Conservation (phyloP, 1,140 invertebrate genomes). For the Drosophila orena region DNA sequence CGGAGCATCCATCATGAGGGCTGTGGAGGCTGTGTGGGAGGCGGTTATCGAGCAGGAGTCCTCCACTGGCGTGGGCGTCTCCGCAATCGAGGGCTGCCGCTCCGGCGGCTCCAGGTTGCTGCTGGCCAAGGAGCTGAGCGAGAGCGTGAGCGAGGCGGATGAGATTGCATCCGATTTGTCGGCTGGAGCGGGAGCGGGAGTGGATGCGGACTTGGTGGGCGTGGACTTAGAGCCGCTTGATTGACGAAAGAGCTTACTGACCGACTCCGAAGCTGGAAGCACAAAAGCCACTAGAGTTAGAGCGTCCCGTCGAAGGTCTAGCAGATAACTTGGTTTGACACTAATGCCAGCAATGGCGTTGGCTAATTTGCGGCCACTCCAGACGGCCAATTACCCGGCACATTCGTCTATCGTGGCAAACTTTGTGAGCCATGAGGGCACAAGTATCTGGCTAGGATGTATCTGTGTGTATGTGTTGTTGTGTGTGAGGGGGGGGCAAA, state of each 20-base stretch:
- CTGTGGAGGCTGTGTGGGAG: constrained; percentile 74
- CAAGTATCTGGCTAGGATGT: neutral
- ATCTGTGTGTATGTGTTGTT: neutral
- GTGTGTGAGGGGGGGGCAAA: constrained; percentile 2
- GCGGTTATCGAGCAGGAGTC: constrained; percentile 62
- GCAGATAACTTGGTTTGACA: constrained; percentile 69
- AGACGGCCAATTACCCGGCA: constrained; percentile 63
- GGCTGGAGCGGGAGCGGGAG: constrained; percentile 21
- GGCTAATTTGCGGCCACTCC: constrained; percentile 67
- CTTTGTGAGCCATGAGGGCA: constrained; percentile 12
- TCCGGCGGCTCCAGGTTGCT: constrained; percentile 43
- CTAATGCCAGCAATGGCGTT: constrained; percentile 69
- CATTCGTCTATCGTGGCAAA: constrained; percentile 55
- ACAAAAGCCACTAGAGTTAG: constrained; percentile 49
- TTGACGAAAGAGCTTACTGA: constrained; percentile 84
- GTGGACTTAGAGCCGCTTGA: constrained; percentile 66
- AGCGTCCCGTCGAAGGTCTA: constrained; percentile 48
- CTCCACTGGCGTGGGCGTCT: constrained; percentile 64
- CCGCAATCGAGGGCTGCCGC: constrained; percentile 58
- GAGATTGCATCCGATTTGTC: constrained; percentile 73
- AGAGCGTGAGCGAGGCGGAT: constrained; percentile 68
- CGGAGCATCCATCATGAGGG: constrained; percentile 67
- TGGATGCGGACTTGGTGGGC: constrained; percentile 50
- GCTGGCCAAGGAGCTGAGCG: constrained; percentile 73
- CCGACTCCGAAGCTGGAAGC: constrained; percentile 76